Conservation (phyloP, 2,797 vertebrate genomes). For the Siniperca undulata region DNA sequence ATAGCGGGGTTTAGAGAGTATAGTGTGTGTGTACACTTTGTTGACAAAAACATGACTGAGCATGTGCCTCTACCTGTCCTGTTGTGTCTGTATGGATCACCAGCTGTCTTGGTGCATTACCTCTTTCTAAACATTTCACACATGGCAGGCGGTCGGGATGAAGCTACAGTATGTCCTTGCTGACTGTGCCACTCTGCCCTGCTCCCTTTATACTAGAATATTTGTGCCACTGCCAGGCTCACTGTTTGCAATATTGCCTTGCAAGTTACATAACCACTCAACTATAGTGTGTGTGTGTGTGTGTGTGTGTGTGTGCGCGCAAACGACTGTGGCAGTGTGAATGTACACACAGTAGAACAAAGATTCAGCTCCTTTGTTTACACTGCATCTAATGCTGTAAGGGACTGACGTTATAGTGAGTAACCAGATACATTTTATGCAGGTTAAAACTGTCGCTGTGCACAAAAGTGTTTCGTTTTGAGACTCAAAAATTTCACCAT, state of each 20-base stretch:
- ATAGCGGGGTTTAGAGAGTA: background rate
- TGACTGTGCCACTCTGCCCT: background rate
- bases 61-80: constrained; percentile 5
- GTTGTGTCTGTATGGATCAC: background rate
- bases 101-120: background rate
- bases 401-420: background rate
- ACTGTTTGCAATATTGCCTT: constrained; percentile 42
- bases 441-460: background rate
- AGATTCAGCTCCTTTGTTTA: constrained; percentile 26
- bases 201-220: constrained; percentile 7
- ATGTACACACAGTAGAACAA: constrained; percentile 18
- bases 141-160: background rate
- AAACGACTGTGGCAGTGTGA: constrained; percentile 14
- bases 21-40: constrained; percentile 7
- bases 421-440: constrained; percentile 9
- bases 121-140: constrained; percentile 15
- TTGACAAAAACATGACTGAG: constrained; percentile 18
- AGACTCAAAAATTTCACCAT: background rate
- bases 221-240: background rate
- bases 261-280: constrained; percentile 34
- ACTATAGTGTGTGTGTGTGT: background rate
- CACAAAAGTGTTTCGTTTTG: background rate
- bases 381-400: background rate
- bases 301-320: background rate
- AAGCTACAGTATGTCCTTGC: background rate